A percentile compares a stretch with the other conserved stretches of the same genome.
phyloP scores from a whole-genome alignment of 2,888 invertebrate species.

The Clanis bilineata region DNA sequence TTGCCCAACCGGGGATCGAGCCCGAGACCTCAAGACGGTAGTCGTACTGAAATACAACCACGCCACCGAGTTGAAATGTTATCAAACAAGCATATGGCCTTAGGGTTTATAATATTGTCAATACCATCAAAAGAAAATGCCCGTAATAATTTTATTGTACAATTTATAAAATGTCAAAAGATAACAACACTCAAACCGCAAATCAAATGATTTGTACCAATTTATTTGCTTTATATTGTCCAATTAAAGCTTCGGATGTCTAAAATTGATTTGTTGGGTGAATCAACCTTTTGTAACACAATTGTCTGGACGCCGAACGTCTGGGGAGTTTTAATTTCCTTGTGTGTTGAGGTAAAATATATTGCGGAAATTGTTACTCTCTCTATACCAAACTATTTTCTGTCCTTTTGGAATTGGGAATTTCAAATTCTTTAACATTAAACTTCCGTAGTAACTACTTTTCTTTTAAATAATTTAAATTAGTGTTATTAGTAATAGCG shows the following conservation, averaged over 20 bases:
- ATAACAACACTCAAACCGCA: slow-evolving; percentile 45
- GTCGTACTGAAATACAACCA: too few species aligned
- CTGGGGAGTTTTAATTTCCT: slow-evolving; percentile 45
- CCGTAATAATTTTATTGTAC: not conserved
- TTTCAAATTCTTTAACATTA: too few species aligned
- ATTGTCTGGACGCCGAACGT: slow-evolving; percentile 54
- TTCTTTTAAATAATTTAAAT: not conserved
- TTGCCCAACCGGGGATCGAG: too few species aligned
- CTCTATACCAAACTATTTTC: slow-evolving; percentile 10
- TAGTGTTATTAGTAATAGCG: too few species aligned
- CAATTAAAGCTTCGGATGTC: slow-evolving; percentile 50
- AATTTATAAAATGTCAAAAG: slow-evolving; percentile 42
- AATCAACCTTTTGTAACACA: slow-evolving; percentile 53
- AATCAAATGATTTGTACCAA: slow-evolving; percentile 55
- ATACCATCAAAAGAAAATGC: too few species aligned
- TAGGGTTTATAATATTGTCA: too few species aligned
- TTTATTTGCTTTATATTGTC: slow-evolving; percentile 40
- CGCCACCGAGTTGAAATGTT: too few species aligned
- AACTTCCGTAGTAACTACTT: not conserved
- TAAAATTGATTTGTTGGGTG: slow-evolving; percentile 59
- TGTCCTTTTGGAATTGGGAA: too few species aligned
- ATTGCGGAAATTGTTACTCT: slow-evolving; percentile 10
- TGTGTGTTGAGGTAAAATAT: slow-evolving; percentile 20
- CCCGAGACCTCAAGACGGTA: too few species aligned
- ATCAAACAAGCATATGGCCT: too few species aligned